A percentile compares a stretch with the other conserved stretches of the same genome.
These are phyloP conservation scores for Liolophura sinensis DNA, from an alignment of 1,140 invertebrate species.

Conservation along the genomic window DNA sequence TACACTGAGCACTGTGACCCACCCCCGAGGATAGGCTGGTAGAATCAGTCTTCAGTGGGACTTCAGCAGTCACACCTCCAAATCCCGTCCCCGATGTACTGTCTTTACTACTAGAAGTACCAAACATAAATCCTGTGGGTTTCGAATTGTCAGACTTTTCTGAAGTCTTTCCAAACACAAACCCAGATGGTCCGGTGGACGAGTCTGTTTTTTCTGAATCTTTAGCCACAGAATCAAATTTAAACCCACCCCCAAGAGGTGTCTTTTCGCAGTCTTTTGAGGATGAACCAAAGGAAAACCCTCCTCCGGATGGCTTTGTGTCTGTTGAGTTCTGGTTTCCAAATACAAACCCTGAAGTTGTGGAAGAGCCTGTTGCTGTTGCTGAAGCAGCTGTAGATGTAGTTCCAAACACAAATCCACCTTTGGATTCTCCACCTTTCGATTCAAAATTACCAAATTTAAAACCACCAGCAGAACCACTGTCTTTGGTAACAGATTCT, in stretches of 20 bases:
- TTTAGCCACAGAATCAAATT: not conserved
- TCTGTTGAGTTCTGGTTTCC: conserved; percentile 2
- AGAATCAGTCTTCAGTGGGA: too few relatives aligned
- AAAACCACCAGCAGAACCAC: not conserved
- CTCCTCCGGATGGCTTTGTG: not conserved
- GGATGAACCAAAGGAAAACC: not conserved
- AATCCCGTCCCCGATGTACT: too few relatives aligned
- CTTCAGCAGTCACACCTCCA: too few relatives aligned
- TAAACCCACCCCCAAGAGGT: not conserved
- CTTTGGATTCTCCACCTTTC: not conserved
- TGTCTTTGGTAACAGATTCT: not conserved
- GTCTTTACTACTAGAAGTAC: too few relatives aligned
- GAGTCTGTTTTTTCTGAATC: not conserved
- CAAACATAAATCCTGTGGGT: too few relatives aligned
- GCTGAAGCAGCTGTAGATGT: not conserved
- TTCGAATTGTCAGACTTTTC: not conserved
- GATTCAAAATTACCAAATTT: not conserved
- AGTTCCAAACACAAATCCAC: not conserved
- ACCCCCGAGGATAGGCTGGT: too few relatives aligned
- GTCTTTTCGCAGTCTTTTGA: not conserved
- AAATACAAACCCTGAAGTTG: conserved; percentile 1
- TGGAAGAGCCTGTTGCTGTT: not conserved
- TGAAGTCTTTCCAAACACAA: not conserved
- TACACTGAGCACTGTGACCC: too few relatives aligned
- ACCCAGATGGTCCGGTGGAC: not conserved